A percentile compares a stretch with the other conserved stretches of the same genome.
Evolutionary conservation across 2,113 vertebrate genomes (phyloP).

Genomic region (Bothrops jararaca): DNA sequence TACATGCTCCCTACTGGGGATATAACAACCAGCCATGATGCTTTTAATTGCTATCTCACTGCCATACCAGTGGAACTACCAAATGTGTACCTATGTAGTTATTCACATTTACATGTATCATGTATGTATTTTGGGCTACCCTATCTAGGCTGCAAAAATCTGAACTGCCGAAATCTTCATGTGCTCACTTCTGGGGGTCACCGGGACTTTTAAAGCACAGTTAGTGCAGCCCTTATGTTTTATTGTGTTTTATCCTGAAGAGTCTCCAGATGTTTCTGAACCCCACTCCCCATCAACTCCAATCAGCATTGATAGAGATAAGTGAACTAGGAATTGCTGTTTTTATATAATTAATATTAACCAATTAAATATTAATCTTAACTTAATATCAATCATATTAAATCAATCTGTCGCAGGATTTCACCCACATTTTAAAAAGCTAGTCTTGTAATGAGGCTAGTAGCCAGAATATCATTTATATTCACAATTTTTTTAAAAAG

Average conservation of each 20-base stretch:
- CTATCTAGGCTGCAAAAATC: not conserved
- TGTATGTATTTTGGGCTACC: not conserved
- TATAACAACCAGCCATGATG: not conserved
- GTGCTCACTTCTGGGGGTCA: not conserved
- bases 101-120: not conserved
- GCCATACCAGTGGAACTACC: not conserved
- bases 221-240: not conserved
- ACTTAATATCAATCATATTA: not conserved
- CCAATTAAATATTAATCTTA: not conserved
- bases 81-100: not conserved
- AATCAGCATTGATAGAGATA: not conserved
- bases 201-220: not conserved
- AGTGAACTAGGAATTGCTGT: not conserved
- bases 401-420: not conserved
- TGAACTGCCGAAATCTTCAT: not conserved
- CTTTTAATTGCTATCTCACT: not conserved
- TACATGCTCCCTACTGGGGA: too few relatives aligned
- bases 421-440: not conserved
- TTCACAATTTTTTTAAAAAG: not conserved
- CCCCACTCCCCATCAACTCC: not conserved
- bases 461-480: not conserved
- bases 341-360: not conserved
- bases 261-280: not conserved
- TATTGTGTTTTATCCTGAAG: not conserved
- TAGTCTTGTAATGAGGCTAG: not conserved